Conservation (phyloP, 2,113 vertebrate species). For the Myotis lucifugus region DNA sequence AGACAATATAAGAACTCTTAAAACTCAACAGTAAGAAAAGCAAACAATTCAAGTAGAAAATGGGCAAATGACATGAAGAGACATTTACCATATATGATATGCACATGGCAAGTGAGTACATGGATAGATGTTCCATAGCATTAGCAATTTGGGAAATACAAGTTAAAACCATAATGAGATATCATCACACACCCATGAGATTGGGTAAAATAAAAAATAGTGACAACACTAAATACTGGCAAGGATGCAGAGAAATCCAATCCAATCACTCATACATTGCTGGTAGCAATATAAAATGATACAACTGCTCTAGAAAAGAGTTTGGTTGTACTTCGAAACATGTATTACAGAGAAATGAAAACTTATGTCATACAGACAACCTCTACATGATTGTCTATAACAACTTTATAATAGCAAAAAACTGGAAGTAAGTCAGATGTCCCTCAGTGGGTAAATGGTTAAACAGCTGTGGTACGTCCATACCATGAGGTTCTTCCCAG, state of each 20-base stretch:
- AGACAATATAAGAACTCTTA: conserved; percentile 8
- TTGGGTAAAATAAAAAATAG: not conserved
- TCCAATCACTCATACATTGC: not conserved
- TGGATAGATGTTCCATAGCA: not conserved
- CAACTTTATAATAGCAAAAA: not conserved
- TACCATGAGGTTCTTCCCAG: not conserved
- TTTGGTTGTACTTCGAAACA: not conserved
- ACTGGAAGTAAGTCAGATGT: not conserved
- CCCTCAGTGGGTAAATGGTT: not conserved
- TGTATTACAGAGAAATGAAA: conserved; percentile 7
- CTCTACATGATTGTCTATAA: not conserved
- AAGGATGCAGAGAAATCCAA: not conserved
- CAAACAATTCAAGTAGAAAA: not conserved
- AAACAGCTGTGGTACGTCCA: not conserved
- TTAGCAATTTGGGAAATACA: not conserved
- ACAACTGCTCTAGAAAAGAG: not conserved
- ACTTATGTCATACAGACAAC: not conserved
- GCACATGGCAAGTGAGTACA: not conserved
- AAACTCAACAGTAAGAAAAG: not conserved
- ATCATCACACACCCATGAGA: not conserved
- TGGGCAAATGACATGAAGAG: not conserved
- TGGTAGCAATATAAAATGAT: not conserved
- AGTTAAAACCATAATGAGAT: not conserved
- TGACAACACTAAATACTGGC: not conserved
- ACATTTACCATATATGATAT: not conserved